Evolutionary conservation across 2,113 vertebrate genomes (phyloP).

Genomic region (Psammodynastes pulverulentus): DNA sequence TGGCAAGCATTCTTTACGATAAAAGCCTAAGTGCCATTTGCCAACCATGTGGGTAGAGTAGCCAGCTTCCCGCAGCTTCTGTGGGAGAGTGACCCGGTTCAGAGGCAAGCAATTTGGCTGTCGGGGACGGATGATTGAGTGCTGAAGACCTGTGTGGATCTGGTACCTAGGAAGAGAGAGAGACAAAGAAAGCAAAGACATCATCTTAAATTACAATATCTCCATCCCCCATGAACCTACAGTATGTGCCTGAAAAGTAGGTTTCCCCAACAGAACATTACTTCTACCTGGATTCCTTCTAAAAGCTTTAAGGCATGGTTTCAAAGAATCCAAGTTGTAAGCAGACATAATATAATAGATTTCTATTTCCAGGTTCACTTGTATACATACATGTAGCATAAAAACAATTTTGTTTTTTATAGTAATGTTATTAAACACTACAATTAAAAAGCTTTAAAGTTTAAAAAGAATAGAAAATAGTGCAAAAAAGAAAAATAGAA

Average conservation of each 20-base stretch:
- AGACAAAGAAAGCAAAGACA: constrained; percentile 5
- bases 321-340: background rate
- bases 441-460: background rate
- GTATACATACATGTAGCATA: no score
- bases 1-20: constrained; percentile 93
- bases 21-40: constrained; percentile 98
- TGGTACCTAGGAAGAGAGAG: constrained; percentile 80
- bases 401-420: background rate
- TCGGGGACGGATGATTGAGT: constrained; percentile 93
- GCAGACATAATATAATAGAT: background rate
- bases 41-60: constrained; percentile 98
- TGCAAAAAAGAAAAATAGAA: background rate
- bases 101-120: constrained; percentile 96
- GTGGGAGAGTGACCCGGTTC: constrained; percentile 88
- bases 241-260: background rate
- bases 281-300: accelerated
- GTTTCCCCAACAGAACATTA: background rate
- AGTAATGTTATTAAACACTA: background rate
- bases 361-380: background rate
- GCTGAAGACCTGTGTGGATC: constrained; percentile 96
- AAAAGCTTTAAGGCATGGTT: background rate
- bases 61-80: constrained; percentile 88
- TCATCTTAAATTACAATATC: background rate
- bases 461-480: background rate
- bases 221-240: background rate